These are phyloP conservation scores for Fopius arisanus DNA, from an alignment of 1,140 invertebrate genomes.

Conservation along the genomic window DNA sequence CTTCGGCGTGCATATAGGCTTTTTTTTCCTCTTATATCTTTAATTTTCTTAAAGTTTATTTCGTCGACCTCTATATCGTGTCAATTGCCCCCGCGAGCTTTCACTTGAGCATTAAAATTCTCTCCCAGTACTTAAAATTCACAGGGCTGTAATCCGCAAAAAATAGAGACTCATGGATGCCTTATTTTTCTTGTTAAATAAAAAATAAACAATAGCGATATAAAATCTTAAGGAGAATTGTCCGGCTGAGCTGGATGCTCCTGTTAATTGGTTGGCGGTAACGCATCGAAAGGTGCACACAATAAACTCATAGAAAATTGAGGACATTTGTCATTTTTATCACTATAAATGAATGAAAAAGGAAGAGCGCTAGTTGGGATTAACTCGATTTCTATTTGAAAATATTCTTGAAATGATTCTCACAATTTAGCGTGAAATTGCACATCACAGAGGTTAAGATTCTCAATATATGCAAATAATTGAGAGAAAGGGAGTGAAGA, in stretches of 20 bases:
- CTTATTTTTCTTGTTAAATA: neutral
- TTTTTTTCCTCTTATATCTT: neutral
- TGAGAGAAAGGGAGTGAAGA: neutral
- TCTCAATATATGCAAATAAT: neutral
- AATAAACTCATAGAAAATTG: neutral
- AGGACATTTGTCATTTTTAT: neutral
- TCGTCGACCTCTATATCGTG: neutral
- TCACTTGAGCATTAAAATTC: neutral
- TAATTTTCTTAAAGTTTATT: neutral
- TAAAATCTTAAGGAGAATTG: neutral
- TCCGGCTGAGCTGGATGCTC: neutral
- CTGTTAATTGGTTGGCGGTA: neutral
- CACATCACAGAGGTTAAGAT: neutral
- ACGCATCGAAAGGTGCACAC: neutral
- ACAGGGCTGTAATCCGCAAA: neutral
- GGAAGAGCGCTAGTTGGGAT: neutral
- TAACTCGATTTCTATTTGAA: neutral
- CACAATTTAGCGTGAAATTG: neutral
- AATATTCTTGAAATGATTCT: neutral
- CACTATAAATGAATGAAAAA: neutral
- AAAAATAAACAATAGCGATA: neutral
- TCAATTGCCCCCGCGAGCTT: neutral
- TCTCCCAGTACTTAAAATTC: neutral
- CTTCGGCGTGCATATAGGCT: slow-evolving; percentile 32
- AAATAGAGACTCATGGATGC: neutral